Conservation (phyloP, 2,797 vertebrate genomes). For the Balearica regulorum region DNA sequence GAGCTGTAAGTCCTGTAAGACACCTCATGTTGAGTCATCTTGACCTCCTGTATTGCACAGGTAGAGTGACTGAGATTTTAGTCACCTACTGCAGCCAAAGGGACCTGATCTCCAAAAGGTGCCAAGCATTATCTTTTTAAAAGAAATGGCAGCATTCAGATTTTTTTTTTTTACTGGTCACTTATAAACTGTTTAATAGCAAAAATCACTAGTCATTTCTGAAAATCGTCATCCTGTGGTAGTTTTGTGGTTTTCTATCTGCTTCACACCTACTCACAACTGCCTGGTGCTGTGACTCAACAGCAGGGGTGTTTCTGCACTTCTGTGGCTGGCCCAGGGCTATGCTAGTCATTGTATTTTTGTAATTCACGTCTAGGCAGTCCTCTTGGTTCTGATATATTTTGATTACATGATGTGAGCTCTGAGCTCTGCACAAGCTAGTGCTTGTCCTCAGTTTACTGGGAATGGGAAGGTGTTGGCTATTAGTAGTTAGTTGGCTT, state of each 20-base stretch:
- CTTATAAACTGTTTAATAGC: background rate
- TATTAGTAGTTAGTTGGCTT: background rate
- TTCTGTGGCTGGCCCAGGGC: background rate
- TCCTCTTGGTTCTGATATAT: background rate
- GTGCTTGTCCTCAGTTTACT: background rate
- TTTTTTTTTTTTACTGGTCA: background rate
- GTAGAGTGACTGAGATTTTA: background rate
- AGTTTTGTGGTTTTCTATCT: background rate
- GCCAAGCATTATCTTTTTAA: background rate
- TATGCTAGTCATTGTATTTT: background rate
- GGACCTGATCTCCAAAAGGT: background rate
- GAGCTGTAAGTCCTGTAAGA: background rate
- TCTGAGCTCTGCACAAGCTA: background rate
- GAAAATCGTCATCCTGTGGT: background rate
- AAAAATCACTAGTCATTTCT: background rate
- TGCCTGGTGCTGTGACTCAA: constrained; percentile 28
- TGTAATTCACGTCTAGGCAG: background rate
- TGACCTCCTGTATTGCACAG: background rate
- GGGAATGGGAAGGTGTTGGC: background rate
- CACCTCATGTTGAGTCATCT: background rate
- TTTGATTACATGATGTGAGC: background rate
- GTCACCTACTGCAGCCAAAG: background rate
- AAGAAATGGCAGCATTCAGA: background rate
- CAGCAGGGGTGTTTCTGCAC: background rate
- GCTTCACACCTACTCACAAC: background rate